Conservation (phyloP, 2,113 vertebrate species). For the Chionis minor region DNA sequence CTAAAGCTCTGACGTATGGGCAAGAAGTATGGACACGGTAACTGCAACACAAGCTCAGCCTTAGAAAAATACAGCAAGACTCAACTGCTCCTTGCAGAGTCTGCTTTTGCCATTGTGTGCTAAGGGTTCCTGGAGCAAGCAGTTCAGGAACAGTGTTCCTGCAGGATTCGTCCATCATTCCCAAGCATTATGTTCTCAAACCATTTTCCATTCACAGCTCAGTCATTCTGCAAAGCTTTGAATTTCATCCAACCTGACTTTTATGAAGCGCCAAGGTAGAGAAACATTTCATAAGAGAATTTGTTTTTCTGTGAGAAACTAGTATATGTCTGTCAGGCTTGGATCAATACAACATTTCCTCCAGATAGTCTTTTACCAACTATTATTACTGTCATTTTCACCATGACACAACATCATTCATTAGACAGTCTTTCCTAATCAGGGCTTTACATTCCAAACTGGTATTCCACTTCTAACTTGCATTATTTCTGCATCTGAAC, state of each 20-base stretch:
- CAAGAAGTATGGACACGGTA: background rate
- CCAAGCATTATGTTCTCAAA: background rate
- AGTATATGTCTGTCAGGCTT: background rate
- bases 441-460: background rate
- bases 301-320: background rate
- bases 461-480: background rate
- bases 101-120: background rate
- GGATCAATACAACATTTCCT: background rate
- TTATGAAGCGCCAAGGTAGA: background rate
- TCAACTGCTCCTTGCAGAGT: background rate
- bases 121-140: background rate
- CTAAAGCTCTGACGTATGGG: background rate
- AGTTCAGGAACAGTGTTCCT: background rate
- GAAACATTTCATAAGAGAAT: background rate
- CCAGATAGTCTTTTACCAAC: background rate
- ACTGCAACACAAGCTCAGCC: background rate
- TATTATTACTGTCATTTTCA: background rate
- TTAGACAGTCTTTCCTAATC: background rate
- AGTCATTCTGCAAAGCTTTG: background rate
- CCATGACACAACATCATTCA: background rate
- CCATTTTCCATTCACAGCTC: background rate
- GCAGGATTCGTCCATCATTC: background rate
- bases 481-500: background rate
- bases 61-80: background rate
- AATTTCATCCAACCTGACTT: background rate